A percentile compares a stretch with the other conserved stretches of the same genome.
phyloP scores from a whole-genome alignment of 2,113 vertebrate species.

The Talpa occidentalis region DNA sequence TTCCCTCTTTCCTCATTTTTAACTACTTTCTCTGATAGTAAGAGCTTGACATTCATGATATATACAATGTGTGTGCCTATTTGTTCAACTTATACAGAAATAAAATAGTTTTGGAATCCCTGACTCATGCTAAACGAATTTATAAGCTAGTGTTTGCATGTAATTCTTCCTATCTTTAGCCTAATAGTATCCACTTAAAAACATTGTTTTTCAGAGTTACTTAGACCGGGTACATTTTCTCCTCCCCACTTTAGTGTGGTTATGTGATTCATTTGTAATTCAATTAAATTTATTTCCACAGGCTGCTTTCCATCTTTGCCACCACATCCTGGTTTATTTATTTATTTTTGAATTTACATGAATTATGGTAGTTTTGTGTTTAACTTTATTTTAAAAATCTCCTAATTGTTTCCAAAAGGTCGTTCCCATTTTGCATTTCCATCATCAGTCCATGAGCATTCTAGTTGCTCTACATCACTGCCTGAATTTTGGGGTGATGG shows the following conservation, averaged over 20 bases:
- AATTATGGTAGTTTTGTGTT: neutral
- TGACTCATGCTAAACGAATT: neutral
- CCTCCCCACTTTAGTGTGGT: neutral
- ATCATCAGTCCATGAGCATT: neutral
- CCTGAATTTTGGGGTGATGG: neutral
- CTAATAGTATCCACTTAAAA: neutral
- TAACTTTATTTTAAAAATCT: neutral
- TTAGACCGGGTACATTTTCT: neutral
- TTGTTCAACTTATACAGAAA: neutral
- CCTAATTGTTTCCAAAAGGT: neutral
- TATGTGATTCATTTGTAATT: slow-evolving; percentile 22
- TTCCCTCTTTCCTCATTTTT: neutral
- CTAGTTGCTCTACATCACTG: neutral
- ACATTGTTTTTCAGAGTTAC: neutral
- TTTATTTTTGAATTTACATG: neutral
- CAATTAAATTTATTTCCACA: neutral
- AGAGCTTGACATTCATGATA: neutral
- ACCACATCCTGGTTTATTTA: neutral
- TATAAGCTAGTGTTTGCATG: neutral
- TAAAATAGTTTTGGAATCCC: neutral
- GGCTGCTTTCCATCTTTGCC: neutral
- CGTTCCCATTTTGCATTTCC: neutral
- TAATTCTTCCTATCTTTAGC: neutral
- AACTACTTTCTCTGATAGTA: neutral
- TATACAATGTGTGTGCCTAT: neutral